A percentile compares a stretch with the other conserved stretches of the same genome.
Evolutionary conservation across 2,113 vertebrate genomes (phyloP).

Genomic region (Motacilla tschutschensis): DNA sequence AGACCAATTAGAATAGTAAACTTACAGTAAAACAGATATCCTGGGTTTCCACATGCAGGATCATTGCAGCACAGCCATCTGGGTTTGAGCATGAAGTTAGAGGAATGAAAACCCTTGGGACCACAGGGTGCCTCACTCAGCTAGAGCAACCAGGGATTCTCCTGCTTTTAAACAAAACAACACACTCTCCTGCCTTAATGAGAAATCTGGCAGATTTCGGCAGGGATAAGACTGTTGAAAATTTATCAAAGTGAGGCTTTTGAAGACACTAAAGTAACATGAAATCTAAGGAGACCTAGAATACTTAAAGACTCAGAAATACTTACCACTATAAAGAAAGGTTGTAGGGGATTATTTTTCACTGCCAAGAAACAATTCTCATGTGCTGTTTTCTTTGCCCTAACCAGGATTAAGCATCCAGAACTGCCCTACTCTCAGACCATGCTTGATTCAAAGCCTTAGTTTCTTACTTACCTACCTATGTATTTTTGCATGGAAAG

Average conservation of each 20-base stretch:
- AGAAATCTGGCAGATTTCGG: background rate
- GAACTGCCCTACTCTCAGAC: background rate
- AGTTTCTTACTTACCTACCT: background rate
- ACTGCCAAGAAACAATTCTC: background rate
- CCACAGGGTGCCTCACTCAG: background rate
- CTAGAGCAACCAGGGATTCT: background rate
- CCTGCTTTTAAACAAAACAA: background rate
- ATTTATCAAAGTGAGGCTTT: background rate
- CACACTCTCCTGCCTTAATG: background rate
- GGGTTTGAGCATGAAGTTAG: background rate
- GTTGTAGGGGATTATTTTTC: background rate
- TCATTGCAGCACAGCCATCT: background rate
- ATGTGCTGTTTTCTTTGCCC: background rate
- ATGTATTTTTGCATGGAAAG: background rate
- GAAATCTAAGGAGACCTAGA: background rate
- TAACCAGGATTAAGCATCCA: background rate
- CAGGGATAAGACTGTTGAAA: background rate
- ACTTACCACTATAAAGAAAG: background rate
- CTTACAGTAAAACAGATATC: fast-evolving
- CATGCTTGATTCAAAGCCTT: background rate
- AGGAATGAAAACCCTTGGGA: background rate
- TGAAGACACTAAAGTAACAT: background rate
- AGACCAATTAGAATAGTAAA: background rate
- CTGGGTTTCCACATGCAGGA: background rate
- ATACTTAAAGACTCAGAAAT: background rate